Conservation (phyloP, 1,140 invertebrate species). For the Solen grandis region DNA sequence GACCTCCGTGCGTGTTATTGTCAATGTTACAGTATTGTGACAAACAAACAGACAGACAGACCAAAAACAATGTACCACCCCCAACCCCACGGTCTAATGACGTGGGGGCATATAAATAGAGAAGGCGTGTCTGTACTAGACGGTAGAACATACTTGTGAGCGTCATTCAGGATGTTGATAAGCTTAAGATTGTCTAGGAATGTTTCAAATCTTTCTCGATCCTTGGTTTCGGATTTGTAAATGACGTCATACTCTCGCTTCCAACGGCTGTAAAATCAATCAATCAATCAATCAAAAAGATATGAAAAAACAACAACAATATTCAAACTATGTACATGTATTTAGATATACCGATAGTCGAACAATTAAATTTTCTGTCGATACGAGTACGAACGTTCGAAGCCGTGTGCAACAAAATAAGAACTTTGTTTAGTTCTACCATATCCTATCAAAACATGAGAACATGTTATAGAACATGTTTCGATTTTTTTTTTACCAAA, state of each 20-base stretch:
- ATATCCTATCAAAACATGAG: not conserved
- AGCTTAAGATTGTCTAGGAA: conserved; percentile 63
- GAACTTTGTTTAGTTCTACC: not conserved
- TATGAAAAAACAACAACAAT: not conserved
- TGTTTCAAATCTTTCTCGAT: conserved; percentile 59
- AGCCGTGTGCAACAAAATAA: too few species aligned
- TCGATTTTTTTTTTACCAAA: not conserved
- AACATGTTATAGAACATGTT: not conserved
- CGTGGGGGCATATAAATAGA: too few species aligned
- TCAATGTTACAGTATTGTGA: too few species aligned
- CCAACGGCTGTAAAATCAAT: too few species aligned
- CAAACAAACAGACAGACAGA: too few species aligned
- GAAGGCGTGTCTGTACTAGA: not conserved
- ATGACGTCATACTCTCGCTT: conserved; percentile 49
- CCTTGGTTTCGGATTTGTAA: conserved; percentile 43
- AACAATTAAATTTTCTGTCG: not conserved
- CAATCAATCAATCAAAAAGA: conserved; percentile 11
- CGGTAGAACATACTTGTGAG: conserved; percentile 56
- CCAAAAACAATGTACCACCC: too few species aligned
- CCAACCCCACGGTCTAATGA: too few species aligned
- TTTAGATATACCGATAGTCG: not conserved
- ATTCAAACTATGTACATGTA: not conserved
- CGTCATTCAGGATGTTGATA: conserved; percentile 63
- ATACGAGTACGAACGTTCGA: too few species aligned
- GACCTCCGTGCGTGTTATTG: too few species aligned